A percentile compares a stretch with the other conserved stretches of the same genome.
phyloP scores from a whole-genome alignment of 2,888 invertebrate species.

The Melieria picta region DNA sequence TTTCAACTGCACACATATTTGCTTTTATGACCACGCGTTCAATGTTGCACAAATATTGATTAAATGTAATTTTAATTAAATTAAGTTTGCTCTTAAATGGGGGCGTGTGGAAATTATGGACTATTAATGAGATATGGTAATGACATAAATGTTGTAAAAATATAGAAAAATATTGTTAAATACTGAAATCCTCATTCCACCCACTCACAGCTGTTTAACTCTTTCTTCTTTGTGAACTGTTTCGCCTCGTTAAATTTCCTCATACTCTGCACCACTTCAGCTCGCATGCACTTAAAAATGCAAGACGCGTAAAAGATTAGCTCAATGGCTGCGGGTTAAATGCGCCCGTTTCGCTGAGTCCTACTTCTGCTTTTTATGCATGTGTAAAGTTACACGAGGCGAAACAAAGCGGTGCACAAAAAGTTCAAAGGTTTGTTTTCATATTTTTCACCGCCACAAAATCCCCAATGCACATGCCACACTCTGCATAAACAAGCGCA shows the following conservation, averaged over 20 bases:
- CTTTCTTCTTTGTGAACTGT: not conserved
- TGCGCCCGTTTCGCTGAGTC: not conserved
- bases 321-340: constrained; percentile 48
- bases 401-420: not conserved
- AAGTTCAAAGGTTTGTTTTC: constrained; percentile 7
- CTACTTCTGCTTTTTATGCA: constrained; percentile 14
- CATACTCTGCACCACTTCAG: constrained; percentile 10
- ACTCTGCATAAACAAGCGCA: constrained; percentile 8
- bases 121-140: too few species aligned
- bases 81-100: constrained; percentile 15
- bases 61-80: constrained; percentile 34
- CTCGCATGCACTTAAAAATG: constrained; percentile 55
- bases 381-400: constrained; percentile 5
- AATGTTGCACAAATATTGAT: constrained; percentile 30
- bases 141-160: too few species aligned
- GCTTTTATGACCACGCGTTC: constrained; percentile 18
- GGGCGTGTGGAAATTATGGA: too few species aligned
- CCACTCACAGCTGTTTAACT: not conserved
- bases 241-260: not conserved
- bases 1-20: constrained; percentile 14
- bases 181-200: too few species aligned
- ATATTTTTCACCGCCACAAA: not conserved
- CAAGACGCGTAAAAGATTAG: constrained; percentile 63
- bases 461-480: not conserved
- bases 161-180: too few species aligned